Evolutionary conservation across 2,888 invertebrate genomes (phyloP).

Genomic region (Eupsilia transversa): DNA sequence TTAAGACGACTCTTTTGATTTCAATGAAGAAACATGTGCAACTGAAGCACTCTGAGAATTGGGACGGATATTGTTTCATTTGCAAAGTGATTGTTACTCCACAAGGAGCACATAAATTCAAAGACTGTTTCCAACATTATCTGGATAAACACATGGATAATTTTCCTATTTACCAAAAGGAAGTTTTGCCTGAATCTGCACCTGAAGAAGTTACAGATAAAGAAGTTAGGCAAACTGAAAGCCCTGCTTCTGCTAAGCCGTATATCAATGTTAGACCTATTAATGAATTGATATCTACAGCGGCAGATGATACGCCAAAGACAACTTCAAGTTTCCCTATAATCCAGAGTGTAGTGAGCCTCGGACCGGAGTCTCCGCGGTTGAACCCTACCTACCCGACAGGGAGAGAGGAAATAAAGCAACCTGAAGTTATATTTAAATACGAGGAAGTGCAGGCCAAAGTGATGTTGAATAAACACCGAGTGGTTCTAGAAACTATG

Average conservation of each 20-base stretch:
- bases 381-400: conserved; percentile 68
- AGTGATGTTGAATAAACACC: conserved; percentile 82
- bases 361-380: conserved; percentile 75
- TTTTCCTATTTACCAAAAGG: conserved; percentile 79
- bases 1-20: conserved; percentile 83
- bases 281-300: conserved; percentile 78
- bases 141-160: conserved; percentile 85
- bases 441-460: conserved; percentile 83
- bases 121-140: conserved; percentile 85
- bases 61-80: conserved; percentile 90
- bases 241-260: conserved; percentile 61
- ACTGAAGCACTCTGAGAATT: conserved; percentile 82
- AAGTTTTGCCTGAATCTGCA: conserved; percentile 47
- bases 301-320: conserved; percentile 37
- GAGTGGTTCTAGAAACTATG: conserved; percentile 86
- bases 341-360: conserved; percentile 90
- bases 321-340: conserved; percentile 74
- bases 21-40: conserved; percentile 87
- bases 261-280: conserved; percentile 85
- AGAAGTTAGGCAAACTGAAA: conserved; percentile 41
- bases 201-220: conserved; percentile 38
- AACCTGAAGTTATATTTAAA: conserved; percentile 66
- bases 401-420: conserved; percentile 47
- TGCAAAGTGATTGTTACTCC: conserved; percentile 87
- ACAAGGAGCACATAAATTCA: conserved; percentile 80